Base-by-base conservation (phyloP, 1,140 invertebrate species). In the Saxidomus purpurata region DNA sequence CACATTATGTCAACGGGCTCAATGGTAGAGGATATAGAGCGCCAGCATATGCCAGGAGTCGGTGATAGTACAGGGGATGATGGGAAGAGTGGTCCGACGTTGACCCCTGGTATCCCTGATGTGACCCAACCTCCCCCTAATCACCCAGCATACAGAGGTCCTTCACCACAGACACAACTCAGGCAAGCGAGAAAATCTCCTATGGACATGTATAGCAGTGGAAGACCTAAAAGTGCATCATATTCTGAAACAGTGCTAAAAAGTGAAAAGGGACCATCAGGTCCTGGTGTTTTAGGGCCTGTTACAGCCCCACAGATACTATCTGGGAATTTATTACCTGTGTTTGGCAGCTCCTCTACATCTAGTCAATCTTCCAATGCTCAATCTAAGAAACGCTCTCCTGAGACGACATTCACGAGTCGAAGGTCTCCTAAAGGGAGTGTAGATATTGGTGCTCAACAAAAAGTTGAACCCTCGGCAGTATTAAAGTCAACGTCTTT, bases 11-110 rank as follows among this genome's bases (percentile, higher is more conserved):
- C 97, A 43, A 97, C 98, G 94, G 97, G 97, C 25, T 97, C 98
- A 93, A 97, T 97, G 74, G 97, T 98, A 15, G 98, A 98, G 93
- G 98, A 98, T 94, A 98, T 98, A 93, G 98, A 98, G 93, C 98
- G 98, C 90, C 98, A 98, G 91, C 98, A 98, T n/a, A 81, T 61
- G 67, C 34, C 43, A 49, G 40, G 88, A 63, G 28, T 63, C 76
- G 34, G 40, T 69, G 31, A 52, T 28, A 13, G 43, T 47, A 19
- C 17, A 15, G 15, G 61, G 28, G 55, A 61, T 52, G 71, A 74
- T n/a, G 76, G 25, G 19, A 31, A 34, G n/a, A 19, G 36, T 63
- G 11, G 31, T 22, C 31, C n/a, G 13, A 17, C 40, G 15, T n/a
- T 61, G 40, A 59, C 47, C 28, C 79, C 89, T 52, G 61, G 25